Percentiles rank a stretch among this genome's conserved stretches.
Evolutionary conservation across 53 echinoderm and acorn worm species (phyloP).

Genomic region (Actinopyga echinites): DNA sequence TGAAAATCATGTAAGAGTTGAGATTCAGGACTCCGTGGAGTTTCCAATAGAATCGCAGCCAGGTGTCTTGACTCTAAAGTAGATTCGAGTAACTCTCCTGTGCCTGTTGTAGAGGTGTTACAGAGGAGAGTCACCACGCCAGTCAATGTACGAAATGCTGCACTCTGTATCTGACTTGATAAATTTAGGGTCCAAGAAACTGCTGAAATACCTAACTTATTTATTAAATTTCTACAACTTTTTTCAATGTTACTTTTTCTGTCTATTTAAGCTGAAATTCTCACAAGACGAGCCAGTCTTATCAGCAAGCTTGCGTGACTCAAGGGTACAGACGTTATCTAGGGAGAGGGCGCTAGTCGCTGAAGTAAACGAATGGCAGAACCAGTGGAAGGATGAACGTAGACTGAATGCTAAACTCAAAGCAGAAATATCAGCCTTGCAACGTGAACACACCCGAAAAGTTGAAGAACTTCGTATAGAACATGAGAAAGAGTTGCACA

Average conservation of each 20-base stretch:
- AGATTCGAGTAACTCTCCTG: no score
- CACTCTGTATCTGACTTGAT: no score
- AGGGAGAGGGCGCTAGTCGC: constrained; percentile 93
- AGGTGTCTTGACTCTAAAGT: no score
- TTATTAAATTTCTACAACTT: no score
- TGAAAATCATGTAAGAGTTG: no score
- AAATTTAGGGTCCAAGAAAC: no score
- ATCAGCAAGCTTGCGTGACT: constrained; percentile 67
- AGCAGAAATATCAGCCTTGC: constrained; percentile 73
- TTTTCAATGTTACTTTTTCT: neutral
- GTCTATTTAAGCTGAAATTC: constrained; percentile 35
- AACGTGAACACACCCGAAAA: constrained; percentile 71
- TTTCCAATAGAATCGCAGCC: no score
- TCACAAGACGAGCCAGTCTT: constrained; percentile 72
- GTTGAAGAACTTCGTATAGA: constrained; percentile 71
- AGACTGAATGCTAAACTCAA: constrained; percentile 84
- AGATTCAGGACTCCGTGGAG: no score
- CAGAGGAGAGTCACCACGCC: no score
- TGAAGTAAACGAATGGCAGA: constrained; percentile 95
- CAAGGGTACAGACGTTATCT: constrained; percentile 68
- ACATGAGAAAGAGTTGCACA: constrained; percentile 85
- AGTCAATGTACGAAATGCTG: no score
- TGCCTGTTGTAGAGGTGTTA: no score
- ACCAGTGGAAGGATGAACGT: constrained; percentile 93
- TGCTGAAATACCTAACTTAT: no score